Base-by-base conservation (phyloP, 2,888 invertebrate genomes). In the Xanthorhoe spadicearia region DNA sequence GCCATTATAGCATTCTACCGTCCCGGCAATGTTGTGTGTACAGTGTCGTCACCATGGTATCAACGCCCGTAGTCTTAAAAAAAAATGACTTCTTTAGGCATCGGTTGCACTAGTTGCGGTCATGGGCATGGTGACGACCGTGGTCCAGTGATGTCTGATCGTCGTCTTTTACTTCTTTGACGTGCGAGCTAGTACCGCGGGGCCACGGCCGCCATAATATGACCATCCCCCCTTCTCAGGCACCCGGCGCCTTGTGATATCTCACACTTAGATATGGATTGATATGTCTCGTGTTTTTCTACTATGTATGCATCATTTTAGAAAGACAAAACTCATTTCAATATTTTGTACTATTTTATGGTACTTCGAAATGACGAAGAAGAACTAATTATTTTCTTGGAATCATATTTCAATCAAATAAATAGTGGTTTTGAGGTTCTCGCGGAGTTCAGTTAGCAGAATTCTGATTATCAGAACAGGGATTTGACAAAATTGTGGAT, bases 401-500 rank as follows among this genome's bases (percentile, higher is more conserved):
- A 54, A 28, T 53, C 3, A 38, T 18, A 18, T 55, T 55, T 13
- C 55, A 55, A n/a, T n/a, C 43, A 55, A 46, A 46, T 46, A 54
- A 32, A 18, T 9, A 54, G 10, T 15, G 43, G n/a, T 46, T 15
- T 0, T 15, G 6, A 5, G n/a, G n/a, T n/a, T n/a, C n/a, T n/a
- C n/a, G n/a, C n/a, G n/a, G n/a, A n/a, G n/a, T n/a, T n/a, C n/a
- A n/a, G n/a, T n/a, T n/a, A 46, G 5, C n/a, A 15, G 15, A 15
- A 32, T 56, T 63, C 51, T 52, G 56, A 52, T 35, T 56, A 13
- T 46, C 56, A 57, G 62, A 63, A 63, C 43, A 62, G 43, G 35
- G 38, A 23, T 13, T 46, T 6, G 57, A 48, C 50, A 18, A 51
- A 28, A n/a, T 9, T 5, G 62, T 52, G 56, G 52, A 17, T 56